A percentile compares a stretch with the other conserved stretches of the same genome.
Evolutionary conservation across 2,888 invertebrate genomes (phyloP).

Genomic region (Meghimatium bilineatum): DNA sequence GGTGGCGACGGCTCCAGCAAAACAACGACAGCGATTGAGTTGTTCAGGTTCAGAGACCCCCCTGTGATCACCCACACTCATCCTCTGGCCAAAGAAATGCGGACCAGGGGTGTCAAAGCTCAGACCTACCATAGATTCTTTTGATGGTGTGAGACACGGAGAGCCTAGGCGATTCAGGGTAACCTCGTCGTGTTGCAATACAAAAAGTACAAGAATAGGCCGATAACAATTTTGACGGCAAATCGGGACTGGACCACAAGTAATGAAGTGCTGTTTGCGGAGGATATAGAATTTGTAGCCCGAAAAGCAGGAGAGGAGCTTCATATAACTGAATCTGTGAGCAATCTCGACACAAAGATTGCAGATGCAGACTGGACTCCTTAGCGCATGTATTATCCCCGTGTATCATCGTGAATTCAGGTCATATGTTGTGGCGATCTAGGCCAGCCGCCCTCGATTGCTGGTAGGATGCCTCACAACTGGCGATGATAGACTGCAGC

Average conservation of each 20-base stretch:
- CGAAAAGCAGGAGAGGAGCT: background rate
- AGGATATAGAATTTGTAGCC: background rate
- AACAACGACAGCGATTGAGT: conserved; percentile 15
- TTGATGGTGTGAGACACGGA: background rate
- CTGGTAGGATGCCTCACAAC: background rate
- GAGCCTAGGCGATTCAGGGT: background rate
- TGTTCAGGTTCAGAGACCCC: background rate
- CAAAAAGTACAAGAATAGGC: background rate
- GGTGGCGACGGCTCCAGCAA: conserved; percentile 3
- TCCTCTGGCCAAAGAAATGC: conserved; percentile 16
- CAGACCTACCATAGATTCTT: conserved; percentile 16
- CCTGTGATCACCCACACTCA: conserved; percentile 1
- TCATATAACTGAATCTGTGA: background rate
- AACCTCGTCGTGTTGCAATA: background rate
- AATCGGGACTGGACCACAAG: background rate
- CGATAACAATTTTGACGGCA: background rate
- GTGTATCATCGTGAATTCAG: background rate
- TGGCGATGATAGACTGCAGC: background rate
- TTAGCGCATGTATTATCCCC: background rate
- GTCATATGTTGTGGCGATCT: conserved; percentile 19
- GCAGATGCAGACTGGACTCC: conserved; percentile 6
- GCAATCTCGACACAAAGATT: background rate
- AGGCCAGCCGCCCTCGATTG: conserved; percentile 1
- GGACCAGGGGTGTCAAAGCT: background rate
- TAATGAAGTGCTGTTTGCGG: background rate